Percentiles rank a stretch among this genome's conserved stretches.
These are phyloP conservation scores for Sinodicranocentrus sp. DNA, from an alignment of 2,888 invertebrate species.

Conservation along the genomic window DNA sequence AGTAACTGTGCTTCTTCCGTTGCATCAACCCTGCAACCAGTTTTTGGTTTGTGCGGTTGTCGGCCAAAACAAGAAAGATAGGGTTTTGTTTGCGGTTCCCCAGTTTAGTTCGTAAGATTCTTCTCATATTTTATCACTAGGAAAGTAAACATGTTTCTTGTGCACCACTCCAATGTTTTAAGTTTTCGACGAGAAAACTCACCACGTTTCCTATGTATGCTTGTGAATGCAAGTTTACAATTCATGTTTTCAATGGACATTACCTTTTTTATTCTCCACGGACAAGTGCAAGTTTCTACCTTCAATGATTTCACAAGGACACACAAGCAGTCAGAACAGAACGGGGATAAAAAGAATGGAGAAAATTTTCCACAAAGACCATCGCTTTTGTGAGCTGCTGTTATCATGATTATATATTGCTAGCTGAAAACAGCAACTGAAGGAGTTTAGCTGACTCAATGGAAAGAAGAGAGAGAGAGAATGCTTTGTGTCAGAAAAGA, in stretches of 20 bases:
- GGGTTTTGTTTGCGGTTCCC: constrained; percentile 17
- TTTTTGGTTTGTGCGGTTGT: constrained; percentile 20
- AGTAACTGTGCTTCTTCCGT: constrained; percentile 12
- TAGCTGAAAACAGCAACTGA: neutral
- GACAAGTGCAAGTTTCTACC: constrained; percentile 18
- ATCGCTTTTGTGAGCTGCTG: no score
- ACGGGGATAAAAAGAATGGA: neutral
- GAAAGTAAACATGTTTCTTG: neutral
- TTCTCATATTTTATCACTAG: no score
- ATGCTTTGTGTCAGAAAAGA: constrained; percentile 51
- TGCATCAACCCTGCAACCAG: constrained; percentile 20
- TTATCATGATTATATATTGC: neutral
- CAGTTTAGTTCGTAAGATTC: neutral
- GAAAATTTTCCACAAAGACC: no score
- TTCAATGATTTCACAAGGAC: constrained; percentile 1
- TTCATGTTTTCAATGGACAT: no score
- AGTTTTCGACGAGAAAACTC: no score
- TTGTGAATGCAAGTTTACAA: no score
- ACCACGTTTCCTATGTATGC: no score
- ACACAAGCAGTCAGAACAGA: neutral
- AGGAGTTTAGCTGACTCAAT: constrained; percentile 9
- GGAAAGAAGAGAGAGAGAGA: constrained; percentile 16
- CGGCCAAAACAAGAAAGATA: neutral
- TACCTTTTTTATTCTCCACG: neutral
- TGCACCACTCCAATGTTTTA: neutral